Evolutionary conservation across 1,140 invertebrate species (phyloP).

Genomic region (Drosophila baimaii): DNA sequence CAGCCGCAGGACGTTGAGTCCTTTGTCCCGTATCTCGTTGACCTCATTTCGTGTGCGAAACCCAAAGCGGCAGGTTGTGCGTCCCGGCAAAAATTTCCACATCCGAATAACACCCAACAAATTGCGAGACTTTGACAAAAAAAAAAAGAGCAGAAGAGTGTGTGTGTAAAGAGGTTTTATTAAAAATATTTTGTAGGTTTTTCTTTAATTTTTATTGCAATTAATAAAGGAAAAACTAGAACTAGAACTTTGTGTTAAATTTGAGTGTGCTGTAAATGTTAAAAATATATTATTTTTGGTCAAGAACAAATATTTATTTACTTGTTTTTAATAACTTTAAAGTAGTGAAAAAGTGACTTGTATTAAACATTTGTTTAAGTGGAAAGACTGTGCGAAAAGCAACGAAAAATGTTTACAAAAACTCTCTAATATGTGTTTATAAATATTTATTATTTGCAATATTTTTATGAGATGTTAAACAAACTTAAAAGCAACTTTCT

Average conservation of each 20-base stretch:
- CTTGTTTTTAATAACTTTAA: neutral
- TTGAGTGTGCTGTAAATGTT: neutral
- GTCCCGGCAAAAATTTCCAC: slow-evolving; percentile 38
- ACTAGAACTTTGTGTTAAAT: neutral
- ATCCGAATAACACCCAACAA: slow-evolving; percentile 21
- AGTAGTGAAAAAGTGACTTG: too few species aligned
- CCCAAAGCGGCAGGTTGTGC: slow-evolving; percentile 80
- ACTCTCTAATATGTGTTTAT: neutral
- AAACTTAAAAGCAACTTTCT: neutral
- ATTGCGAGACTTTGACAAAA: slow-evolving; percentile 26
- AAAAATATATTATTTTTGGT: neutral
- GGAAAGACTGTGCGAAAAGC: neutral
- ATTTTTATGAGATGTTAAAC: neutral
- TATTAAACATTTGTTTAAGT: too few species aligned
- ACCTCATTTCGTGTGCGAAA: slow-evolving; percentile 84
- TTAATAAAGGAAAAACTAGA: neutral
- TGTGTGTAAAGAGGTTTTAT: neutral
- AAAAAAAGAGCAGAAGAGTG: neutral
- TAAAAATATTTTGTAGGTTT: neutral
- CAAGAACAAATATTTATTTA: neutral
- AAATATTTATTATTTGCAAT: neutral
- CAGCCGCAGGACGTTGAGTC: slow-evolving; percentile 39
- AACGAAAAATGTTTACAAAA: neutral
- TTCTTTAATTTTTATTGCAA: neutral
- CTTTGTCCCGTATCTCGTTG: slow-evolving; percentile 79